phyloP scores from a whole-genome alignment of 2,797 vertebrate genomes.

The Picus viridis region DNA sequence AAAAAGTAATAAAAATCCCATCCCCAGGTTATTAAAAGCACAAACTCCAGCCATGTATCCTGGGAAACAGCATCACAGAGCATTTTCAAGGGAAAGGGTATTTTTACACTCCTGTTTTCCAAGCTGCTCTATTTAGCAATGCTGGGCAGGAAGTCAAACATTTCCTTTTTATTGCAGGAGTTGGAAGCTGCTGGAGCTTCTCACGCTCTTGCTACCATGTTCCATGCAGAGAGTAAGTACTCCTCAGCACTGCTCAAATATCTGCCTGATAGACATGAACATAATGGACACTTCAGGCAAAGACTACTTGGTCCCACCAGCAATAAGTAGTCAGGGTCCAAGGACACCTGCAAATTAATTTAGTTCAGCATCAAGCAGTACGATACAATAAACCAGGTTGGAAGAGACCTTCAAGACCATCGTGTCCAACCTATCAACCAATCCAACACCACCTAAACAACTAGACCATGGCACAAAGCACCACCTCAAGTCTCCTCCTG shows the following conservation, averaged over 20 bases:
- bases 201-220: slow-evolving; percentile 58
- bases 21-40: background rate
- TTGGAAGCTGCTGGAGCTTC: slow-evolving; percentile 50
- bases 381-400: no score
- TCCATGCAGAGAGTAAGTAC: slow-evolving; percentile 7
- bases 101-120: slow-evolving; percentile 34
- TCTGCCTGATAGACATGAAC: background rate
- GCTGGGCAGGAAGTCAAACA: slow-evolving; percentile 67
- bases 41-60: background rate
- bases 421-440: no score
- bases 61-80: slow-evolving; percentile 40
- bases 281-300: background rate
- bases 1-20: no score
- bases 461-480: no score
- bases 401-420: no score
- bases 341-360: slow-evolving; percentile 19
- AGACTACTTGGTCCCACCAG: background rate
- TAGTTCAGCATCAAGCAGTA: background rate
- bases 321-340: background rate
- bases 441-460: no score
- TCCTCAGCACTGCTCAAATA: background rate
- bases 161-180: slow-evolving; percentile 47
- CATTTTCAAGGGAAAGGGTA: slow-evolving; percentile 60
- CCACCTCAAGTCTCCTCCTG: no score
- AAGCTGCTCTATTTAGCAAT: slow-evolving; percentile 58